These are phyloP conservation scores for Sceloporus tristichus DNA, from an alignment of 2,113 vertebrate species.

Conservation along the genomic window DNA sequence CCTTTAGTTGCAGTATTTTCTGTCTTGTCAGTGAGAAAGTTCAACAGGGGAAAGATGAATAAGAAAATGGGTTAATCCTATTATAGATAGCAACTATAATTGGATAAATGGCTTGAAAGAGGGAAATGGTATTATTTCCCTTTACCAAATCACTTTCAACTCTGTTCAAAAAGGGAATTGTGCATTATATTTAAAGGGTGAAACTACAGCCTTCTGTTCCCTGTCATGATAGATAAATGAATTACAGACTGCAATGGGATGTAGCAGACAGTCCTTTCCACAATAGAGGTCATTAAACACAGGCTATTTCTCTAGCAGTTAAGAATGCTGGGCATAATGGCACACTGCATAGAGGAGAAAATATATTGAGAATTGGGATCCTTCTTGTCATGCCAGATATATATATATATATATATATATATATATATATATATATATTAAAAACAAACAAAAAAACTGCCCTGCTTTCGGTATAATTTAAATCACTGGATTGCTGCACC, in stretches of 20 bases:
- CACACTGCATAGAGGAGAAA: background rate
- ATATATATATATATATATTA: too few species aligned
- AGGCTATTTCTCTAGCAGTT: conserved; percentile 48
- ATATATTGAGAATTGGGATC: background rate
- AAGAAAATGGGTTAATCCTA: conserved; percentile 52
- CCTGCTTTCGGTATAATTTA: too few species aligned
- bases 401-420: too few species aligned
- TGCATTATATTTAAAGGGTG: conserved; percentile 26
- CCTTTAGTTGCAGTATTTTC: background rate
- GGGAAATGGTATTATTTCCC: conserved; percentile 53
- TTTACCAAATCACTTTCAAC: conserved; percentile 61
- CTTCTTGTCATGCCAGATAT: too few species aligned
- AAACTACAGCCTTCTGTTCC: conserved; percentile 41
- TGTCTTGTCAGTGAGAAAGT: conserved; percentile 28
- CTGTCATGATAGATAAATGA: conserved; percentile 49
- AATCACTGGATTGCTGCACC: background rate
- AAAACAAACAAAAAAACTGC: too few species aligned
- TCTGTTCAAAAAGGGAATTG: conserved; percentile 43
- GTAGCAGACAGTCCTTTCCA: conserved; percentile 47
- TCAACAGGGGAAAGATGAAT: background rate
- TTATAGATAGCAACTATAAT: conserved; percentile 52
- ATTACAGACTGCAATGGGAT: conserved; percentile 52
- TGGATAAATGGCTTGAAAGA: conserved; percentile 47
- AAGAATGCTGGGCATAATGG: conserved; percentile 34
- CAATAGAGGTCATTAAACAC: conserved; percentile 36